Percentiles rank a stretch among this genome's conserved stretches.
Evolutionary conservation across 1,140 invertebrate species (phyloP).

Genomic region (Pemphigus obesinymphae): DNA sequence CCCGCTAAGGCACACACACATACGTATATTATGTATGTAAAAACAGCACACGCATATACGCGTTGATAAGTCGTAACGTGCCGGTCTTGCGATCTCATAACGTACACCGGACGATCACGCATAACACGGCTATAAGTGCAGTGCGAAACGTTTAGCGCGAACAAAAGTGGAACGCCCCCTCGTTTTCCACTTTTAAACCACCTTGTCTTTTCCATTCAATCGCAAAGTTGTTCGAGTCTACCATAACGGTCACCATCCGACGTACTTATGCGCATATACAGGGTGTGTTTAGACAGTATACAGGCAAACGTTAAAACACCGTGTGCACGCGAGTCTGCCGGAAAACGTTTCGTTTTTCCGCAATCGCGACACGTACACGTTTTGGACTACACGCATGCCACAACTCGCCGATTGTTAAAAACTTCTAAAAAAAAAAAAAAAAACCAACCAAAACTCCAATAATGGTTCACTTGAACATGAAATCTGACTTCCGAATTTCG

Average conservation of each 20-base stretch:
- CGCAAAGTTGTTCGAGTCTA: slow-evolving; percentile 18
- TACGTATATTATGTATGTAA: neutral
- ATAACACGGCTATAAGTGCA: neutral
- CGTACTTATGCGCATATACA: neutral
- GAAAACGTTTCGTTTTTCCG: too few species aligned
- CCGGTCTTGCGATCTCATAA: neutral
- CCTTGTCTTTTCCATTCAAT: slow-evolving; percentile 16
- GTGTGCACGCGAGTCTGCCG: too few species aligned
- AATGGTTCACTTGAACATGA: too few species aligned
- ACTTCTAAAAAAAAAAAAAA: too few species aligned
- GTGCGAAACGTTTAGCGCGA: slow-evolving; percentile 1
- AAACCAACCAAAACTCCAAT: too few species aligned
- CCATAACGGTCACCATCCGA: neutral
- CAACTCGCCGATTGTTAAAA: too few species aligned
- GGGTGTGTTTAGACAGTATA: too few species aligned
- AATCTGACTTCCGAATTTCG: too few species aligned
- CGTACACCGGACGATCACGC: neutral
- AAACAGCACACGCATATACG: neutral
- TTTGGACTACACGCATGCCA: too few species aligned
- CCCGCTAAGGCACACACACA: neutral
- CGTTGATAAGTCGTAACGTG: neutral
- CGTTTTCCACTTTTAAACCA: slow-evolving; percentile 10
- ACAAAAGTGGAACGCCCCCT: slow-evolving; percentile 9
- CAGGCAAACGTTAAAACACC: too few species aligned
- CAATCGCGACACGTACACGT: too few species aligned